Evolutionary conservation across 1,140 invertebrate genomes (phyloP), one percentile per base, ranked within the genome.

Genomic region (Aphaenogaster rudis): DNA sequence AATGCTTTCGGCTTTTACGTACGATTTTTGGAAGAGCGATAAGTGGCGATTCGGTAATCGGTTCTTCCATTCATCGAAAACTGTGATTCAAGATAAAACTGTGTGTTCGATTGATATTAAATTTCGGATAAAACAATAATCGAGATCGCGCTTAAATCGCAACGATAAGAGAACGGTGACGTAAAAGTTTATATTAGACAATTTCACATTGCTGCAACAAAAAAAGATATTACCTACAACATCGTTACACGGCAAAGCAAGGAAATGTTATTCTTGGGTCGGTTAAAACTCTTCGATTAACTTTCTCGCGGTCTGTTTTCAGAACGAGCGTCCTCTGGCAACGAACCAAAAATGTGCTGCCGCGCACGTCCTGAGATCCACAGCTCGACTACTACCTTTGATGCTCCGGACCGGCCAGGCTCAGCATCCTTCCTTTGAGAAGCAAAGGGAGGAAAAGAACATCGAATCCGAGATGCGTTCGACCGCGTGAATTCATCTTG

Each of bases 201-300:
- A 69, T 52, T 21, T 79, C 2, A 8, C 8, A 3, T 48, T 45
- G 42, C 2, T 11, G 36, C n/a, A 28, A 59, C 2, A n/a, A 71
- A 57, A 15, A 39, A 11, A 45, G 42, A 50, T 69, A 17, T 3
- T 6, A 39, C 15, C n/a, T 42, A 17, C 36, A 28, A 54, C 7
- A 84, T 74, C 66, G 54, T 80, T 76, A 50, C 45, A 11, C 39
- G 21, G 13, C n/a, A 57, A 87, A 87, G 45, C 80, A 63, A 64
- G 64, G 39, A 28, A 57, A 45, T 67, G 86, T 88, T 91, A 91
- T 89, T 91, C 84, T 91, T 91, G 67, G 84, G 88, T 54, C 39
- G 42, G 39, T 48, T 69, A 79, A 89, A 88, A 89, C 64, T 87
- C 77, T 82, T 63, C 64, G 77, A 42, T 82, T 50, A 88, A 88